Evolutionary conservation across 1,140 invertebrate species (phyloP), one percentile per base, ranked within the genome.

Genomic region (Lasioglossum albipes): DNA sequence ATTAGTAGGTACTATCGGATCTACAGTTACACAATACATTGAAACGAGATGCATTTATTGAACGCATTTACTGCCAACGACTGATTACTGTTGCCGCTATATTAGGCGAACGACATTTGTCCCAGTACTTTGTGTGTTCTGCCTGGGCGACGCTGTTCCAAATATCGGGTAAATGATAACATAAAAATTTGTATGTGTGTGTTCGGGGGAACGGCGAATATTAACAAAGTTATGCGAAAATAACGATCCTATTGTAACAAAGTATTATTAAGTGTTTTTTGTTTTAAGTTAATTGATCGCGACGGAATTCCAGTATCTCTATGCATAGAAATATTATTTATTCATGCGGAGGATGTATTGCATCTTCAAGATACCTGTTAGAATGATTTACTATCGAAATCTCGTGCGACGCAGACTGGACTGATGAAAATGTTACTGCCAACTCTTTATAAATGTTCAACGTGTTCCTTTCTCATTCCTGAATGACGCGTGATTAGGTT

Each of bases 341-440:
- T 78, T 78, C 13, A 22, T 27, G 61, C 18, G 68, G 13, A 49
- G 49, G n/a, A 70, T n/a, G 49, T 62, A 59, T n/a, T 52, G 45
- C 59, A 72, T 12, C 20, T 22, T 61, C 22, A 45, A 41, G n/a
- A 59, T 68, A 52, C 49, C 74, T 49, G 52, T 67, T 67, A 18
- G 18, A 75, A 41, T n/a, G 7, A 42, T 7, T 54, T 42, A 64
- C 20, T 72, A 59, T 64, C 16, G 62, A 7, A 72, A 73, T 65
- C 45, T 57, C 36, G 41, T 36, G 73, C 31, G 52, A 64, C 62
- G 68, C 59, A 68, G 61, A 83, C 78, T 85, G 82, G 66, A 79
- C 49, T 66, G 70, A 73, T 68, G 41, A 78, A 85, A 68, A 79
- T 82, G 82, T 81, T 86, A 87, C 85, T 87, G 85, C 85, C 85